phyloP scores from a whole-genome alignment of 2,797 vertebrate genomes.

The Tinamus major region DNA sequence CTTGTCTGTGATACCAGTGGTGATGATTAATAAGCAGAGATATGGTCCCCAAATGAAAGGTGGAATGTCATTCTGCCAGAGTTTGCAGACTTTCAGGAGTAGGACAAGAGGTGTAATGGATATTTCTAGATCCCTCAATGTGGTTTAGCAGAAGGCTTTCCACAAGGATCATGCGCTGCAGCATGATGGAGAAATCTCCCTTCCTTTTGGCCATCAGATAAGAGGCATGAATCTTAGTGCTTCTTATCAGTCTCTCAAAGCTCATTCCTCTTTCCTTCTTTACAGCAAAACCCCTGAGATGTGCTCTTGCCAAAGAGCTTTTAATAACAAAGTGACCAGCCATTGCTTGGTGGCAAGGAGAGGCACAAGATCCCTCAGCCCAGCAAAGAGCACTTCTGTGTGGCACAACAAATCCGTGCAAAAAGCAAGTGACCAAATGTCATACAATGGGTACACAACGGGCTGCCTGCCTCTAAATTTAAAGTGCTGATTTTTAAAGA shows the following conservation, averaged over 20 bases:
- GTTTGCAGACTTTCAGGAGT: neutral
- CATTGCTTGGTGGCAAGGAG: neutral
- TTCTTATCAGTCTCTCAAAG: neutral
- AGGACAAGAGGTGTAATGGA: neutral
- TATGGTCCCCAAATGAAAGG: neutral
- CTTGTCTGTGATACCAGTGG: neutral
- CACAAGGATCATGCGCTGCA: neutral
- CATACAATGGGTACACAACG: fast-evolving
- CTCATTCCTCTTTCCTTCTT: neutral
- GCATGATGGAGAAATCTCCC: neutral
- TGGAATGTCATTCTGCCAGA: neutral
- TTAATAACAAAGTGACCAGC: neutral
- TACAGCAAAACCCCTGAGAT: neutral
- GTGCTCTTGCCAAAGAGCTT: neutral
- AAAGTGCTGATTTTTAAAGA: neutral
- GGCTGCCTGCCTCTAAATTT: neutral
- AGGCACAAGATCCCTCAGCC: neutral
- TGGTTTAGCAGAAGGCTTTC: neutral
- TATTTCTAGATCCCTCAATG: neutral
- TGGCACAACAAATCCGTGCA: neutral
- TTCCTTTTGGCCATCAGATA: neutral
- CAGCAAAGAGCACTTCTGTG: neutral
- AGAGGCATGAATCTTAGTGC: neutral
- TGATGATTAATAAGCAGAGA: neutral
- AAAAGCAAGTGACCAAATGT: neutral